phyloP scores from a whole-genome alignment of 1,140 invertebrate genomes.

The Oryctes rhinoceros region DNA sequence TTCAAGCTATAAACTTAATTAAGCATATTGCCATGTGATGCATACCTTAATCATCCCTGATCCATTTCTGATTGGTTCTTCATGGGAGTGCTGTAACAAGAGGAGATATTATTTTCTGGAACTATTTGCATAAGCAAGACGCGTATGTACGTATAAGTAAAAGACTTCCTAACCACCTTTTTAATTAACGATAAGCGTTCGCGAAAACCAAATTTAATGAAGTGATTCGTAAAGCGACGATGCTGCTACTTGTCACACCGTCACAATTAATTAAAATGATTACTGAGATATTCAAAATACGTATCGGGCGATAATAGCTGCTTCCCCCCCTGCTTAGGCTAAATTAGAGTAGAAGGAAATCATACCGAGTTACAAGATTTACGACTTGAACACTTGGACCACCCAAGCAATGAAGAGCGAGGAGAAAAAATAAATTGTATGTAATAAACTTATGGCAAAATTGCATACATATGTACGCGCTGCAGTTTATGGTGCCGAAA shows the following conservation, averaged over 20 bases:
- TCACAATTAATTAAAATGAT: slow-evolving; percentile 25
- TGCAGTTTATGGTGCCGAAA: too few species aligned
- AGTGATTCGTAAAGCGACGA: slow-evolving; percentile 8
- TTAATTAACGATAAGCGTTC: background rate
- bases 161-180: background rate
- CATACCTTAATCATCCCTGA: slow-evolving; percentile 59
- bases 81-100: slow-evolving; percentile 63
- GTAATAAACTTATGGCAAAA: background rate
- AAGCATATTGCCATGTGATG: background rate
- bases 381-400: background rate
- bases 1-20: too few species aligned
- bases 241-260: background rate
- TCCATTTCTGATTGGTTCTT: slow-evolving; percentile 58
- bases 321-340: background rate
- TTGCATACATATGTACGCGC: too few species aligned
- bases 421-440: background rate
- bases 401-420: background rate
- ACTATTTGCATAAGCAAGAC: background rate
- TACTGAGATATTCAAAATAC: background rate
- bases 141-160: background rate
- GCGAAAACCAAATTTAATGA: background rate
- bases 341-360: background rate
- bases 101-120: background rate
- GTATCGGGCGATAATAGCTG: background rate
- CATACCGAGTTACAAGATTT: background rate